Conservation (phyloP, 2,888 invertebrate species). For the Smittia sp. region DNA sequence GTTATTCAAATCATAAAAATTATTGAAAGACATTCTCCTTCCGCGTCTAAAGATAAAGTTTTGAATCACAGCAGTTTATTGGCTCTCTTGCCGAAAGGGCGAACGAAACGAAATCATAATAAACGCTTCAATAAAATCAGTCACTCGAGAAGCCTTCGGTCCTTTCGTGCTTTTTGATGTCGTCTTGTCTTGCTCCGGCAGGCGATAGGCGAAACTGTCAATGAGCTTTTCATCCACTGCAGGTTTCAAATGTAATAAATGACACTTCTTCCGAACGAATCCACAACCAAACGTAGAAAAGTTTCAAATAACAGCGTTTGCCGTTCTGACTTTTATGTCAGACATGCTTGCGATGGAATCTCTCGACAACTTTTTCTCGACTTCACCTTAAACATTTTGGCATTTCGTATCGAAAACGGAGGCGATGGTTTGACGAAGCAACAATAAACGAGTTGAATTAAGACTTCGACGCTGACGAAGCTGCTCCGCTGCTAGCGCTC, state of each 20-base stretch:
- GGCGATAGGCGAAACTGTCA: neutral
- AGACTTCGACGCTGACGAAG: neutral
- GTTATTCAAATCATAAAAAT: neutral
- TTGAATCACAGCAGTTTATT: neutral
- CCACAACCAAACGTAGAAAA: neutral
- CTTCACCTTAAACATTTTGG: constrained; percentile 4
- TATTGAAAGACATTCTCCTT: neutral
- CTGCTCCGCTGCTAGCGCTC: neutral
- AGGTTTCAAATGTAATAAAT: no score
- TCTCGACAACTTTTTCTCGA: neutral
- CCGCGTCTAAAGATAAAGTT: no score
- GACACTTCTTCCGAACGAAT: no score
- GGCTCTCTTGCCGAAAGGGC: neutral
- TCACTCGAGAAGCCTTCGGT: neutral
- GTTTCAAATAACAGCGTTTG: constrained; percentile 8
- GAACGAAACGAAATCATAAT: constrained; percentile 5
- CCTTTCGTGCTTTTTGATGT: neutral
- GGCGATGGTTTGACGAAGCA: neutral
- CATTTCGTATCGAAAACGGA: neutral
- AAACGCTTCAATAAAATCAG: constrained; percentile 18
- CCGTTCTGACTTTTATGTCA: neutral
- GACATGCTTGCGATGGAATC: neutral
- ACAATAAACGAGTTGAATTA: constrained; percentile 14
- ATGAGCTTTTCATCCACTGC: no score
- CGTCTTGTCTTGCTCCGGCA: neutral